Conservation (phyloP, 1,140 invertebrate genomes). For the Dermatophagoides farinae region DNA sequence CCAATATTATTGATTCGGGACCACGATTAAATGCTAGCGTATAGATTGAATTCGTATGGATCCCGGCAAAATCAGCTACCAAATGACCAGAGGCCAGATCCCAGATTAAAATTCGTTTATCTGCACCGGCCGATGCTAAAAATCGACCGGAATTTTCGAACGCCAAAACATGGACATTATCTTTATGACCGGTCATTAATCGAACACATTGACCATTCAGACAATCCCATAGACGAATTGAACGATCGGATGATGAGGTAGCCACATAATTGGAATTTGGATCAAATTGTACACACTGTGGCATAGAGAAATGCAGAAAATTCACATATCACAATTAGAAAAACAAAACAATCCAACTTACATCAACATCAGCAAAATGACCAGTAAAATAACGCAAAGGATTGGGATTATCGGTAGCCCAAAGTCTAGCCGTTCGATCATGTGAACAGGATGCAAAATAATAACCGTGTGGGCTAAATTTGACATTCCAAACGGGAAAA, state of each 20-base stretch:
- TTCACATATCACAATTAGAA: conserved; percentile 10
- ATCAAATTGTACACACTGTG: conserved; percentile 75
- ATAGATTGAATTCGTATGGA: conserved; percentile 57
- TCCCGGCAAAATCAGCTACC: conserved; percentile 45
- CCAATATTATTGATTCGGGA: conserved; percentile 57
- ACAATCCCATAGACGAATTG: conserved; percentile 85
- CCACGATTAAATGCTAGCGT: conserved; percentile 59
- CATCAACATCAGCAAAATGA: conserved; percentile 83
- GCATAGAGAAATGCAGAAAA: conserved; percentile 19
- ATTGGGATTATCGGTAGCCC: conserved; percentile 83
- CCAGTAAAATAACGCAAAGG: conserved; percentile 81
- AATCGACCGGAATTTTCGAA: conserved; percentile 82
- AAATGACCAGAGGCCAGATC: conserved; percentile 70
- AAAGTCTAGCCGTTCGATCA: conserved; percentile 77
- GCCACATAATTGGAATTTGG: conserved; percentile 94
- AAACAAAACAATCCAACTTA: conserved; percentile 27
- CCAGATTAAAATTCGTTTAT: conserved; percentile 64
- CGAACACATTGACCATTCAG: conserved; percentile 74
- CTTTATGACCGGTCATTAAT: conserved; percentile 84
- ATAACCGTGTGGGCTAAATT: conserved; percentile 70
- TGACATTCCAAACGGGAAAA: conserved; percentile 81
- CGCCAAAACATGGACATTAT: conserved; percentile 48
- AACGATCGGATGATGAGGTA: conserved; percentile 88
- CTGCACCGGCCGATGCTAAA: conserved; percentile 60
- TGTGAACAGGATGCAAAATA: conserved; percentile 85